Conservation (phyloP, 2,113 vertebrate genomes). For the Limnothrissa miodon region DNA sequence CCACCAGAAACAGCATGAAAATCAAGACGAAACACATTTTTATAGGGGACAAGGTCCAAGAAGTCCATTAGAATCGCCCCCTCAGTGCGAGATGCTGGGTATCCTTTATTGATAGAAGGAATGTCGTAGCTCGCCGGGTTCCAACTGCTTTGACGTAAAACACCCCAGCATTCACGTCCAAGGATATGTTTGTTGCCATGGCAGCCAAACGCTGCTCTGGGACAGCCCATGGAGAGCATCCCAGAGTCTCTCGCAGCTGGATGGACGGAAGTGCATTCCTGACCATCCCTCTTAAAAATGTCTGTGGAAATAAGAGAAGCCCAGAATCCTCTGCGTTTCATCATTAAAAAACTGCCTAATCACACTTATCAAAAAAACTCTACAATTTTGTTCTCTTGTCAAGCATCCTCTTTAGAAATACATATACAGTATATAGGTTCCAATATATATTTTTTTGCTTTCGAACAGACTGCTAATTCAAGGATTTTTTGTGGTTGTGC, state of each 20-base stretch:
- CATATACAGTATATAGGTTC: not conserved
- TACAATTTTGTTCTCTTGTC: not conserved
- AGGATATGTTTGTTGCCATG: conserved; percentile 42
- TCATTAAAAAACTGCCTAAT: conserved; percentile 6
- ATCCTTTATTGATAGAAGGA: conserved; percentile 27
- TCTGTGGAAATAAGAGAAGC: conserved; percentile 14
- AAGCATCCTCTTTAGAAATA: not conserved
- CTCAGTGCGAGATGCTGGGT: not conserved
- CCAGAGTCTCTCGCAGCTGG: conserved; percentile 36
- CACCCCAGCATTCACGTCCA: conserved; percentile 32
- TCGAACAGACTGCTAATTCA: not conserved
- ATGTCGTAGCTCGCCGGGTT: conserved; percentile 25
- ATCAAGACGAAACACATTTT: not conserved
- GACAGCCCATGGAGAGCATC: conserved; percentile 37
- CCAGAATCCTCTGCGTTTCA: not conserved
- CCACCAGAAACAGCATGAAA: not conserved
- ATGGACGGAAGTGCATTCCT: conserved; percentile 31
- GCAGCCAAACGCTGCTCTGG: conserved; percentile 44
- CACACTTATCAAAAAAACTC: not conserved
- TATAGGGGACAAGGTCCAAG: not conserved
- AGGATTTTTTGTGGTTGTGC: not conserved
- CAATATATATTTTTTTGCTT: not conserved
- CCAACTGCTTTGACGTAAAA: conserved; percentile 40
- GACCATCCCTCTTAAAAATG: conserved; percentile 26
- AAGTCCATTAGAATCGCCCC: conserved; percentile 6